Evolutionary conservation across 2,888 invertebrate genomes (phyloP).

Genomic region (Ptilodon capucinus): DNA sequence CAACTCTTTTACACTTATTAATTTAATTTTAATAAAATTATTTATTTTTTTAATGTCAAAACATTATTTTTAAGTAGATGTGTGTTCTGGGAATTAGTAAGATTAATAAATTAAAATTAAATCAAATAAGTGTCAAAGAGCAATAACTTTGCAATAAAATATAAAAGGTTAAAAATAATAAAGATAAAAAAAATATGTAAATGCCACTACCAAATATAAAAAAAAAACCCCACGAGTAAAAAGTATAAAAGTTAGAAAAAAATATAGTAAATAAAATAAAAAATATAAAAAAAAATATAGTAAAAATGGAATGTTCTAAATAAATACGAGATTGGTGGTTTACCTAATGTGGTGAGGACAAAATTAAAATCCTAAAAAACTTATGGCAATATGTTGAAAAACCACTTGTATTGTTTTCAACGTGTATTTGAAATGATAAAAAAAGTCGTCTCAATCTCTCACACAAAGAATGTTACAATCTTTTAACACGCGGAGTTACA

Average conservation of each 20-base stretch:
- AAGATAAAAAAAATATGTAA: slow-evolving; percentile 18
- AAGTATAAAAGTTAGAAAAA: slow-evolving; percentile 12
- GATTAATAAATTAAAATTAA: background rate
- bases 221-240: slow-evolving; percentile 12
- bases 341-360: background rate
- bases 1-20: background rate
- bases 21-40: background rate
- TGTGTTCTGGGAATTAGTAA: background rate
- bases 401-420: too few species aligned
- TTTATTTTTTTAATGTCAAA: too few species aligned
- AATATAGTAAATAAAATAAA: slow-evolving; percentile 3
- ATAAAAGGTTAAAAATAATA: slow-evolving; percentile 6
- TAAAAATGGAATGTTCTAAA: slow-evolving; percentile 26
- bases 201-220: slow-evolving; percentile 29
- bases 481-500: too few species aligned
- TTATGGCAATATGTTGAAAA: too few species aligned
- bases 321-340: slow-evolving; percentile 1
- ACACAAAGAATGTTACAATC: too few species aligned
- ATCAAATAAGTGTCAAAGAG: background rate
- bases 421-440: too few species aligned
- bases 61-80: too few species aligned
- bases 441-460: too few species aligned
- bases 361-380: background rate
- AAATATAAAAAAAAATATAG: slow-evolving; percentile 6
- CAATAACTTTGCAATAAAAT: background rate